These are phyloP conservation scores for Diadophis punctatus DNA, from an alignment of 2,113 vertebrate genomes.

Conservation along the genomic window DNA sequence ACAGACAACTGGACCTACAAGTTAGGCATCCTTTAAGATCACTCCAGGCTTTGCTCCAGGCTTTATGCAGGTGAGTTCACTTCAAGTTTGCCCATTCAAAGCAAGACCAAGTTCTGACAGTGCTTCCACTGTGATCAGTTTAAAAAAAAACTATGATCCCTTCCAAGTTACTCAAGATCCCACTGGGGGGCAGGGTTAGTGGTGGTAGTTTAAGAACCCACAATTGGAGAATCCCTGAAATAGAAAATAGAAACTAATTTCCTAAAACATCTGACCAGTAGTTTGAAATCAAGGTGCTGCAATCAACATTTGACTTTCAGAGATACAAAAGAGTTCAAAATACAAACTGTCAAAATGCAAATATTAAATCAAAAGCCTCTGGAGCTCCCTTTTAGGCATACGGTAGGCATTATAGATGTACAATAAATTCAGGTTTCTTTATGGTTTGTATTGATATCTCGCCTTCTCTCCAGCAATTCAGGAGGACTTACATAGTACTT, in stretches of 20 bases:
- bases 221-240: not conserved
- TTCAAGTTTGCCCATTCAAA: not conserved
- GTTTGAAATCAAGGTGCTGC: not conserved
- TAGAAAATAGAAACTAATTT: not conserved
- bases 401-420: not conserved
- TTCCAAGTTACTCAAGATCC: not conserved
- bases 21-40: not conserved
- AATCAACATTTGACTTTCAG: not conserved
- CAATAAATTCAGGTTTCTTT: not conserved
- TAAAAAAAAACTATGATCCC: not conserved
- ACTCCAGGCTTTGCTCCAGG: not conserved
- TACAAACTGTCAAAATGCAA: not conserved
- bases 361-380: not conserved
- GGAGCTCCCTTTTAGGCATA: not conserved
- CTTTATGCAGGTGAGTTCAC: not conserved
- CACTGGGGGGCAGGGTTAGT: not conserved
- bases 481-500: not conserved
- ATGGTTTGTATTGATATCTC: not conserved
- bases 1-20: not conserved
- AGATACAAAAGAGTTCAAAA: not conserved
- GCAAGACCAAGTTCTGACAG: not conserved
- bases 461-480: not conserved
- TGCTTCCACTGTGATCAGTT: not conserved
- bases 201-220: not conserved
- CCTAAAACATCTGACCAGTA: not conserved